These are phyloP conservation scores for Stegophylla sp. DNA, from an alignment of 2,888 invertebrate genomes.

Conservation along the genomic window DNA sequence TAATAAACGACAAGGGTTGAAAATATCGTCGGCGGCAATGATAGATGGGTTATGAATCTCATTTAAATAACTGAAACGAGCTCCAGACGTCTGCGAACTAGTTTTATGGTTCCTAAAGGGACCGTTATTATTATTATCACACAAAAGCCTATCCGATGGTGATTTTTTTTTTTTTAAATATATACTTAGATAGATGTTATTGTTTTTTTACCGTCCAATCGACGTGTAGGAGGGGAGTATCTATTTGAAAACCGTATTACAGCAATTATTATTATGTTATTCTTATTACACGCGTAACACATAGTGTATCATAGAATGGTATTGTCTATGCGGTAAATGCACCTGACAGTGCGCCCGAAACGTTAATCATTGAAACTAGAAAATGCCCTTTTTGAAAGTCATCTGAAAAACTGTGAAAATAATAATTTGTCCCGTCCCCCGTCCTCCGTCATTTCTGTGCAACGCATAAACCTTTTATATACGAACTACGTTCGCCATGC, in stretches of 20 bases:
- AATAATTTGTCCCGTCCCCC: not conserved
- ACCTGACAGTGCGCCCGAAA: too few relatives aligned
- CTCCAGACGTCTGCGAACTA: conserved; percentile 51
- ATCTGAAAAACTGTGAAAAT: conserved; percentile 1
- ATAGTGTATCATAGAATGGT: too few relatives aligned
- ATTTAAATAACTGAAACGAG: conserved; percentile 49
- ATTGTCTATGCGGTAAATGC: too few relatives aligned
- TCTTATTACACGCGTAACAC: not conserved
- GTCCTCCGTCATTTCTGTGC: too few relatives aligned
- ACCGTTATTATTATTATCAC: conserved; percentile 32
- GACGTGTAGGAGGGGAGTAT: not conserved
- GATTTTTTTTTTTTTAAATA: not conserved
- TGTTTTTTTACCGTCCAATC: not conserved
- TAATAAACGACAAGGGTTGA: conserved; percentile 48
- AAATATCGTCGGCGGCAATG: conserved; percentile 44
- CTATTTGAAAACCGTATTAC: conserved; percentile 3
- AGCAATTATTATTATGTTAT: not conserved
- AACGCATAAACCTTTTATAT: not conserved
- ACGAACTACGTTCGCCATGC: not conserved
- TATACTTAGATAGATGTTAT: not conserved
- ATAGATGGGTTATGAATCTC: conserved; percentile 55
- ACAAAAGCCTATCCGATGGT: not conserved
- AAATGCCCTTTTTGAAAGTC: not conserved
- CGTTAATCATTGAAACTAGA: not conserved
- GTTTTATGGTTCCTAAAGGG: conserved; percentile 25